Conservation (phyloP, 2,888 invertebrate species). For the Cepaea hortensis region DNA sequence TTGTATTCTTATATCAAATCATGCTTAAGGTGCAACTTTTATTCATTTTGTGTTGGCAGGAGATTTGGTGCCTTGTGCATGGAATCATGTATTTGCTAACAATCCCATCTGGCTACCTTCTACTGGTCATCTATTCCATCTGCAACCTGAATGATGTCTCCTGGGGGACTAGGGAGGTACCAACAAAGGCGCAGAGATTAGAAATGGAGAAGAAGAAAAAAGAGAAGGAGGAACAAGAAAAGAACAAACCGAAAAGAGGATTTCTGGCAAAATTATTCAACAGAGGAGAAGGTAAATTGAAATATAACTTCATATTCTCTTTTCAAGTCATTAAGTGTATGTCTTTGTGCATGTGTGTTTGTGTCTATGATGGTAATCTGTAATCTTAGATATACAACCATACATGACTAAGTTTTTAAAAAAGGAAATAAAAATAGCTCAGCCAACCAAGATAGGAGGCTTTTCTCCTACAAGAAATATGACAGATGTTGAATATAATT, state of each 20-base stretch:
- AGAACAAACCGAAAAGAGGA: constrained; percentile 86
- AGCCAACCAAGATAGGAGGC: no score
- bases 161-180: constrained; percentile 74
- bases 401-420: no score
- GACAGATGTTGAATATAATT: no score
- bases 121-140: constrained; percentile 73
- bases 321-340: background rate
- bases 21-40: no score
- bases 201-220: constrained; percentile 82
- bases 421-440: no score
- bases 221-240: constrained; percentile 80
- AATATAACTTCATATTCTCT: background rate
- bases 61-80: constrained; percentile 33
- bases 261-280: constrained; percentile 74
- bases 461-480: no score
- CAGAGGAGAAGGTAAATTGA: constrained; percentile 35
- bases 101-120: constrained; percentile 73
- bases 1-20: no score
- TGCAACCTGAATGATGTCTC: constrained; percentile 71
- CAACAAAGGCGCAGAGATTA: constrained; percentile 65
- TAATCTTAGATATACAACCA: background rate
- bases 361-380: background rate
- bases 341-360: background rate
- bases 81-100: constrained; percentile 71
- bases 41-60: background rate